Base-by-base conservation (phyloP, 2,797 vertebrate genomes). In the Cyprinella venusta region DNA sequence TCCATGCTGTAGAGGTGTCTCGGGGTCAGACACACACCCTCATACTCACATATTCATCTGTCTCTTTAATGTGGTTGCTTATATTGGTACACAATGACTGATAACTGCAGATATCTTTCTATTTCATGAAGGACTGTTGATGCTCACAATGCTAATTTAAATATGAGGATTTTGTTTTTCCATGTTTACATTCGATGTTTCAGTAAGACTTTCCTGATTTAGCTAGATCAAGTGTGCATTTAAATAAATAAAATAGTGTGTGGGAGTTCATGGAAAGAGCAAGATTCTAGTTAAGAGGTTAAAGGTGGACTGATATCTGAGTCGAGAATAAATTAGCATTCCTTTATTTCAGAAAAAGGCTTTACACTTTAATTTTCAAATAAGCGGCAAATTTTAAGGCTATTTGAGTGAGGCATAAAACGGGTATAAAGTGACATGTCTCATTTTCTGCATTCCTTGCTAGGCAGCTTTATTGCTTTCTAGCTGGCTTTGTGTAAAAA, bases 401-500 rank as follows among this genome's bases (percentile, higher is more conserved):
- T 78, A 40, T 78, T 67, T 45, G 59, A 76, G 42, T 80, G 75
- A 84, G 76, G 65, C 63, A 78, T 72, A 79, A 79, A 80, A 65
- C 42, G 80, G 52, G 76, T 80, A 80, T 54, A 81, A 77, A 56
- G 21, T 54, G 69, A 79, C 77, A 69, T 74, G 76, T 85, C 86
- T 87, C 83, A 3, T 61, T 84, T 85, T 70, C 19, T 83, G 63
- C 82, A 79, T 88, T 88, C 81, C 74, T 83, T 74, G 36, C 75
- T 21, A 61, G 64, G 45, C 61, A 64, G 81, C 38, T 85, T 80
- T 84, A 76, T 80, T 76, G 70, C 75, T 63, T 72, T 84, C 26
- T 70, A 52, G 38, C 79, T 67, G n/a, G 74, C 64, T 68, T 85
- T 63, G 76, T 79, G 70, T 83, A 48, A 38, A 81, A 81, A 67